phyloP scores from a whole-genome alignment of 2,797 vertebrate species.

The Bradypodion ventrale region DNA sequence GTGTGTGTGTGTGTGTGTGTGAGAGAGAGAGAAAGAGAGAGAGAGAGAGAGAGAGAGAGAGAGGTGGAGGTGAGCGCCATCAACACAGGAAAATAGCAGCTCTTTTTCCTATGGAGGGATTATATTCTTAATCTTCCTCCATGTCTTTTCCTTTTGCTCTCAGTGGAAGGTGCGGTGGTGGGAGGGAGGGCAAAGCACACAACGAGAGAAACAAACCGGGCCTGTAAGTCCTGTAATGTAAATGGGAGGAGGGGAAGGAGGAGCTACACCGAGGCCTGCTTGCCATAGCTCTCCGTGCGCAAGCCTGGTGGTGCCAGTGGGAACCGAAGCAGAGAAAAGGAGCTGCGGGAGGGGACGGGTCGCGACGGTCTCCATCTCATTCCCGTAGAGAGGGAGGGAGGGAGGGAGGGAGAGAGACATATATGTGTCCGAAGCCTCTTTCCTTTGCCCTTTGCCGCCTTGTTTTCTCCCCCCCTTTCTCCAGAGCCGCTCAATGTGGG shows the following conservation, averaged over 20 bases:
- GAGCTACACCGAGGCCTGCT: constrained; percentile 53
- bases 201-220: background rate
- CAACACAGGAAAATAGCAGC: too few relatives aligned
- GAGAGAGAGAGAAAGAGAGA: too few relatives aligned
- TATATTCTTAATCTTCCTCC: too few relatives aligned
- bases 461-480: background rate
- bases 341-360: constrained; percentile 35
- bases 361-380: background rate
- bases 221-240: background rate
- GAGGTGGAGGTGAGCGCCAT: background rate
- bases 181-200: background rate
- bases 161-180: too few relatives aligned
- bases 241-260: constrained; percentile 52
- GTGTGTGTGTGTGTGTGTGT: background rate
- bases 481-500: background rate
- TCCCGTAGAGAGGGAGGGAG: background rate
- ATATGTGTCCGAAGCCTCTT: constrained; percentile 28
- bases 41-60: too few relatives aligned
- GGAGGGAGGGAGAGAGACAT: too few relatives aligned
- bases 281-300: constrained; percentile 65
- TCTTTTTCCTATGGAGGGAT: too few relatives aligned
- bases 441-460: background rate
- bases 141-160: background rate
- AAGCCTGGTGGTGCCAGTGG: constrained; percentile 49
- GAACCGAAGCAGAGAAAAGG: constrained; percentile 46